Evolutionary conservation across 2,888 invertebrate genomes (phyloP), one percentile per base, ranked within the genome.

Genomic region (Drosophila borealis): DNA sequence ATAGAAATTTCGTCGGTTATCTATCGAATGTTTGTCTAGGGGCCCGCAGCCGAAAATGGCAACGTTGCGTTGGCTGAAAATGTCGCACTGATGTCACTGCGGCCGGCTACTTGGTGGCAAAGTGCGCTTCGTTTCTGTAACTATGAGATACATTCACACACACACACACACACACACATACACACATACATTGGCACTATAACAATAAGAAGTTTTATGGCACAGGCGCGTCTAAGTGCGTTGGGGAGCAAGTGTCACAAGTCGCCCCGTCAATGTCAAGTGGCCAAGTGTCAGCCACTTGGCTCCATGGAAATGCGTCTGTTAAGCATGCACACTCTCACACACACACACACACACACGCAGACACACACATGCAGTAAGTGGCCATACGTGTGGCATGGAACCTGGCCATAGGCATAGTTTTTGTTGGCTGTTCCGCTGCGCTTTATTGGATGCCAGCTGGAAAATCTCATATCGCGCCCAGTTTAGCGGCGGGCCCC

Each of bases 391-490:
- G 64, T 39, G 48, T 41, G 48, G 14, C 29, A 29, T 42, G 21
- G 13, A 29, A 29, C 6, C 10, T 41, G 34, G 17, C 37, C 44
- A 59, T 62, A 59, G 69, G 67, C 56, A 56, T 55, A 14, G 51
- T 14, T 42, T 44, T 55, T 29, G 62, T 64, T 44, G 48, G 10
- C 53, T 21, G 19, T 55, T 57, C 41, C 33, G 51, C 21, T 46
- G 48, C 53, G 54, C 64, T 63, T 68, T 59, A 62, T 80, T 71
- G 68, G 51, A 45, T 62, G 82, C 75, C 90, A 90, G 89, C 80
- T 90, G 90, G 89, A 75, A 72, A 64, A 83, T 89, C 77, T 90
- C 90, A 87, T 81, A 77, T 87, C 74, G 76, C 90, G 75, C 89
- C 68, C 46, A 54, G 60, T 56, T 56, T 44, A 73, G 41, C 57